Percentiles rank a stretch among this genome's conserved stretches.
Conservation (phyloP, 2,797 vertebrate genomes). For the Thunnus albacares region DNA sequence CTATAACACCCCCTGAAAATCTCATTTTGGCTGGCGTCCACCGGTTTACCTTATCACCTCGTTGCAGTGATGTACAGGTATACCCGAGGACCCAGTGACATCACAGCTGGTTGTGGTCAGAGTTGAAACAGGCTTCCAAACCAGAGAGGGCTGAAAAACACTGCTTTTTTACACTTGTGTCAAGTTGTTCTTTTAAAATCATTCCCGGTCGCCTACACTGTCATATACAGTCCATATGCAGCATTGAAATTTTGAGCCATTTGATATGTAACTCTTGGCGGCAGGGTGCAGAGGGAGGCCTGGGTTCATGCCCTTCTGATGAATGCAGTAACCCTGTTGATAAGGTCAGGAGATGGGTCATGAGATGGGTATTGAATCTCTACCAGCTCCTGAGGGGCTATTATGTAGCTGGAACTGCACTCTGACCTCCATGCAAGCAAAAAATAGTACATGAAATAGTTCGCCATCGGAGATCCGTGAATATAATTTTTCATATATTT, state of each 20-base stretch:
- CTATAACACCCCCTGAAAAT: not conserved
- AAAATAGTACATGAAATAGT: not conserved
- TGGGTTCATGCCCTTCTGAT: not conserved
- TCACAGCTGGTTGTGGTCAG: not conserved
- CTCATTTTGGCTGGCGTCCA: no score
- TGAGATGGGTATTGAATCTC: not conserved
- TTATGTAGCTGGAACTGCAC: not conserved
- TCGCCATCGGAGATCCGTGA: not conserved
- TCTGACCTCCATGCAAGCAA: constrained; percentile 23
- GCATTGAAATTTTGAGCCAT: not conserved
- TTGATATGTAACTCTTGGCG: not conserved
- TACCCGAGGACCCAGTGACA: no score
- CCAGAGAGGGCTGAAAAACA: no score
- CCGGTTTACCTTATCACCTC: not conserved
- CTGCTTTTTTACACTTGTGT: no score
- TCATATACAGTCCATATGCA: not conserved
- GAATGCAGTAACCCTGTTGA: constrained; percentile 9
- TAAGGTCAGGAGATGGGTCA: constrained; percentile 13
- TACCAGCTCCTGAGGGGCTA: not conserved
- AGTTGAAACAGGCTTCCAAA: no score
- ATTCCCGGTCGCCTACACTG: not conserved
- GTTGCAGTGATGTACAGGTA: no score
- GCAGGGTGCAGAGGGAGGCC: constrained; percentile 3
- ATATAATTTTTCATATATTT: not conserved
- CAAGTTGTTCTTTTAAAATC: no score